Percentiles rank a stretch among this genome's conserved stretches.
Conservation (phyloP, 2,113 vertebrate genomes). For the Galeopterus variegatus region DNA sequence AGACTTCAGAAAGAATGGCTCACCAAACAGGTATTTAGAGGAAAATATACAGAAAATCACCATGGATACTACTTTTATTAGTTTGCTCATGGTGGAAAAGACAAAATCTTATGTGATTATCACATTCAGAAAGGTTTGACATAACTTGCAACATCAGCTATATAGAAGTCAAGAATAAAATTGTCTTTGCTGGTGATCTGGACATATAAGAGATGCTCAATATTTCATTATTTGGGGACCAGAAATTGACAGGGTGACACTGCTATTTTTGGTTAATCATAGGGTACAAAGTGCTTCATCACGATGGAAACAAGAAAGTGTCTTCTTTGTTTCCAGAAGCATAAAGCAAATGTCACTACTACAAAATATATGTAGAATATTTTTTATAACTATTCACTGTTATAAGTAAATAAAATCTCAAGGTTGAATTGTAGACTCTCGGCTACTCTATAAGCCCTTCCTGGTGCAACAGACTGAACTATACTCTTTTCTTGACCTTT, state of each 20-base stretch:
- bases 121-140: background rate
- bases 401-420: background rate
- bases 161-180: background rate
- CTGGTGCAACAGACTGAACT: background rate
- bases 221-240: background rate
- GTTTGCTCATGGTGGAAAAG: background rate
- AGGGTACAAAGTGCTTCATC: background rate
- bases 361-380: background rate
- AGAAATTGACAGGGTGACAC: background rate
- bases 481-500: background rate
- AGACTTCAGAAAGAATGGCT: background rate
- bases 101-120: background rate
- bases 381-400: background rate
- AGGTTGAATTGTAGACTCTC: background rate
- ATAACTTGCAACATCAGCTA: background rate
- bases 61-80: background rate
- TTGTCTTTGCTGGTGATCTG: background rate
- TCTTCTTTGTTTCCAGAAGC: background rate
- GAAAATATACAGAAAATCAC: background rate
- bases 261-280: background rate
- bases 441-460: background rate
- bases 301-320: background rate
- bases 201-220: background rate
- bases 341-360: background rate
- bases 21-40: background rate